Evolutionary conservation across 2,797 vertebrate genomes (phyloP).

Genomic region (Channa striata): DNA sequence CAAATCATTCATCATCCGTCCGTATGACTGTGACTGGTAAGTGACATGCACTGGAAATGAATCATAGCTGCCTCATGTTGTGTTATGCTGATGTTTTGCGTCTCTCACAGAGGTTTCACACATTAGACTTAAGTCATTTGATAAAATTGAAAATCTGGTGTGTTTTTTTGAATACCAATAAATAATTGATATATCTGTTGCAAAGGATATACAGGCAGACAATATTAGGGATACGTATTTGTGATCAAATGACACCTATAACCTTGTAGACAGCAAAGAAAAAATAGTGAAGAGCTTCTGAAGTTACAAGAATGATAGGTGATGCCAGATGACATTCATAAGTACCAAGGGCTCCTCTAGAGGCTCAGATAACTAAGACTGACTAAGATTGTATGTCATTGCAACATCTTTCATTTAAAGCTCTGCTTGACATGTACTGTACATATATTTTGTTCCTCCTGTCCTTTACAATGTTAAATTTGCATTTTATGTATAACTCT

Average conservation of each 20-base stretch:
- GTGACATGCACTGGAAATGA: slow-evolving; percentile 10
- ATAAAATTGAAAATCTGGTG: neutral
- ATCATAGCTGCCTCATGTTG: neutral
- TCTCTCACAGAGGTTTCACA: slow-evolving; percentile 11
- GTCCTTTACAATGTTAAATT: neutral
- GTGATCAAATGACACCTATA: slow-evolving; percentile 25
- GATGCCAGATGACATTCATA: slow-evolving; percentile 43
- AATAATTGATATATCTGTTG: neutral
- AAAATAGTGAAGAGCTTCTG: slow-evolving; percentile 28
- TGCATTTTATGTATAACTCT: neutral
- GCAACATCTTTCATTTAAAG: slow-evolving; percentile 12
- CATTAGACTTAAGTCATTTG: slow-evolving; percentile 1
- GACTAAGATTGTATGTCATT: neutral
- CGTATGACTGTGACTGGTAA: neutral
- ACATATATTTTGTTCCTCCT: neutral
- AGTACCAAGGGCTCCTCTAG: slow-evolving; percentile 1
- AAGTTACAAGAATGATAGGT: slow-evolving; percentile 33
- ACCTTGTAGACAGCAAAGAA: slow-evolving; percentile 11
- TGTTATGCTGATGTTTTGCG: slow-evolving; percentile 17
- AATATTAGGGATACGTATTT: slow-evolving; percentile 1
- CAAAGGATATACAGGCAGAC: neutral
- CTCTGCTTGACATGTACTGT: neutral
- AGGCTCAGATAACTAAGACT: slow-evolving; percentile 23
- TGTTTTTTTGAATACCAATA: neutral
- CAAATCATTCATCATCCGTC: slow-evolving; percentile 13